Percentiles rank a stretch among this genome's conserved stretches.
phyloP scores from a whole-genome alignment of 2,888 invertebrate genomes.

The Mythimna ferrago region DNA sequence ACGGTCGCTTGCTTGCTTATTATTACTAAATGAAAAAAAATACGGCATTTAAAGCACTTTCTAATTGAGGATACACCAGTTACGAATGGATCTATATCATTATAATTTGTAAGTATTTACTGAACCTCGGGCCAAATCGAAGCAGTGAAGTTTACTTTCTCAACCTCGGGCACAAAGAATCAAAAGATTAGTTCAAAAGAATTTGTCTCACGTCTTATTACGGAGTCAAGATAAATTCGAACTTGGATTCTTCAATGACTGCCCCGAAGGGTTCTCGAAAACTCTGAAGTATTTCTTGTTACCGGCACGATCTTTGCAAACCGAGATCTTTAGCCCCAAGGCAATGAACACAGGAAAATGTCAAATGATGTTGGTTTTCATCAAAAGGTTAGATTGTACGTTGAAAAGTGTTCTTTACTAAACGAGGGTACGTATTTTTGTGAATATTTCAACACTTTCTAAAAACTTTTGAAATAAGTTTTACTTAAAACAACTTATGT shows the following conservation, averaged over 20 bases:
- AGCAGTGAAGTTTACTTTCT: background rate
- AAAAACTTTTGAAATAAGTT: too few relatives aligned
- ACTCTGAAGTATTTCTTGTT: conserved; percentile 19
- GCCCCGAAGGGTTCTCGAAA: conserved; percentile 11
- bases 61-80: too few relatives aligned
- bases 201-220: conserved; percentile 4
- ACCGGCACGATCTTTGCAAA: conserved; percentile 15
- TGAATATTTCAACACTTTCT: conserved; percentile 1
- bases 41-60: too few relatives aligned
- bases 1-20: too few relatives aligned
- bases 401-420: conserved; percentile 8
- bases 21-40: too few relatives aligned
- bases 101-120: too few relatives aligned
- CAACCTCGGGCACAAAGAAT: too few relatives aligned
- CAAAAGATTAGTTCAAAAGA: conserved; percentile 20
- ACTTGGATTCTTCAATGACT: conserved; percentile 14
- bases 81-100: too few relatives aligned
- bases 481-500: too few relatives aligned
- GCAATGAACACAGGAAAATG: conserved; percentile 7
- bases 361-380: conserved; percentile 26
- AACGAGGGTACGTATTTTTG: background rate
- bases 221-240: conserved; percentile 12
- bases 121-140: background rate
- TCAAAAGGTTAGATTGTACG: conserved; percentile 3
- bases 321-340: background rate